Base-by-base conservation (phyloP, 2,888 invertebrate genomes). In the Fragum whitleyi region DNA sequence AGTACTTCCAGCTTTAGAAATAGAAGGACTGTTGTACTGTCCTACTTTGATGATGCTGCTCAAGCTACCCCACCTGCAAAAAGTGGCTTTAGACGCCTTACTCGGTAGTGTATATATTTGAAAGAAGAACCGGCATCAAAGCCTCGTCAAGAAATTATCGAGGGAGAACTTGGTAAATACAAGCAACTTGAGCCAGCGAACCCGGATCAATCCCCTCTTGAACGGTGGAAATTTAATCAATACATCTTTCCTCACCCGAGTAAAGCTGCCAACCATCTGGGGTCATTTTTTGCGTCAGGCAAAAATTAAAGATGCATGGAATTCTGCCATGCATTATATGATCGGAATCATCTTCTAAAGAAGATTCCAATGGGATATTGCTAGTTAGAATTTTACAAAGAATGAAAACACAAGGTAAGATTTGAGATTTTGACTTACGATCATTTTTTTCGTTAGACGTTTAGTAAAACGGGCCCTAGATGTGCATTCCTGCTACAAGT, bases 401-500 rank as follows among this genome's bases (percentile, higher is more conserved):
- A n/a, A n/a, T n/a, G n/a, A n/a, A n/a, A n/a, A n/a, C n/a, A n/a
- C n/a, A n/a, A n/a, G n/a, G n/a, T n/a, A n/a, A n/a, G n/a, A n/a
- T n/a, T n/a, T n/a, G n/a, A n/a, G n/a, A n/a, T n/a, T n/a, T n/a
- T n/a, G n/a, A n/a, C n/a, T n/a, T n/a, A n/a, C n/a, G n/a, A n/a
- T n/a, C n/a, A n/a, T n/a, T n/a, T n/a, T n/a, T n/a, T n/a, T n/a
- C n/a, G n/a, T n/a, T n/a, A n/a, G n/a, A n/a, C n/a, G n/a, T n/a
- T n/a, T n/a, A n/a, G n/a, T n/a, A n/a, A n/a, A n/a, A n/a, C n/a
- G n/a, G n/a, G n/a, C n/a, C n/a, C n/a, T n/a, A n/a, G 21, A 47
- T 65, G 53, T 74, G 74, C 28, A 65, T 74, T 51, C 74, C 67
- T 14, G 74, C 74, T 32, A 65, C 67, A 21, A 67, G 67, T 65